phyloP scores from a whole-genome alignment of 2,888 invertebrate species.

The Morinoia aosen region DNA sequence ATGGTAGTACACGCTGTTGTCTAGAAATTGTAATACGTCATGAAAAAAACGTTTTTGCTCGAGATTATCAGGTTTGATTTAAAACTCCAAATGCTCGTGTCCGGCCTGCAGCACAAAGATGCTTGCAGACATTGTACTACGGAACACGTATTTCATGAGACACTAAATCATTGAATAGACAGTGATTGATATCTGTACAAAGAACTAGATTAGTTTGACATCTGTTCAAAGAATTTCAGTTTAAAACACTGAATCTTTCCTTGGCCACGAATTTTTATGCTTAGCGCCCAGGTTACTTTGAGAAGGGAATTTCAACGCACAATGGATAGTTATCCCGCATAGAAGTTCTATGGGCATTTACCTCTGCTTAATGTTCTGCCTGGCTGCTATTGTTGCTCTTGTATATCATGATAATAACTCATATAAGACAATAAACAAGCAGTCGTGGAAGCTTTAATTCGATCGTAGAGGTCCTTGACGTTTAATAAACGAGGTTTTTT shows the following conservation, averaged over 20 bases:
- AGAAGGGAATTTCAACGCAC: background rate
- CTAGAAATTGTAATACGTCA: background rate
- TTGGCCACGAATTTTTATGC: background rate
- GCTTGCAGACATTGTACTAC: background rate
- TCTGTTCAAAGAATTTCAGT: background rate
- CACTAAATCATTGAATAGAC: background rate
- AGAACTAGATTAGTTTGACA: background rate
- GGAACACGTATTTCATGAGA: background rate
- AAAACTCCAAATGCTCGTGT: background rate
- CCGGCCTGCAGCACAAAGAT: background rate
- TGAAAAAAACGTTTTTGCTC: background rate
- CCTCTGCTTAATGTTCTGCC: background rate
- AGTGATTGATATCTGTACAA: background rate
- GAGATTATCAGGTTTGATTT: background rate
- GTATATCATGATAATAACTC: background rate
- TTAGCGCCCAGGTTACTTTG: background rate
- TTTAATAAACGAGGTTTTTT: background rate
- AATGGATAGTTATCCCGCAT: background rate
- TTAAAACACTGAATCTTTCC: background rate
- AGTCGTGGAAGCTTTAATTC: background rate
- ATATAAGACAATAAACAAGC: background rate
- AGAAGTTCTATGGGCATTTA: background rate
- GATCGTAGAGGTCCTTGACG: background rate
- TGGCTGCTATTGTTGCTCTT: background rate
- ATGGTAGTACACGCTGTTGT: background rate